Percentiles rank a stretch among this genome's conserved stretches.
Evolutionary conservation across 2,888 invertebrate genomes (phyloP).

Genomic region (Monopis laevigella): DNA sequence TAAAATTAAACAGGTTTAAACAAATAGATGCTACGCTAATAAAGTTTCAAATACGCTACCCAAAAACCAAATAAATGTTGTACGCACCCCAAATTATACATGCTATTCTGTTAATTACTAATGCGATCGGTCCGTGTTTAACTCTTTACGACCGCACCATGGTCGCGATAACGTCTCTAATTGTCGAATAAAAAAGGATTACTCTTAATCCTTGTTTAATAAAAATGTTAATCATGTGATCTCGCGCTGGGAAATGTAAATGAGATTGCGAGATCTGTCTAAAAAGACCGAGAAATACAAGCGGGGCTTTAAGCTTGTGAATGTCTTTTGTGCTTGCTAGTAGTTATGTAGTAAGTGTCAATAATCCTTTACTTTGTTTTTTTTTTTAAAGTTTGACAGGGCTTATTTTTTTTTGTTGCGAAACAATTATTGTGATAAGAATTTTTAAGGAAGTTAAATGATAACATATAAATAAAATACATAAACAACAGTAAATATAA

Average conservation of each 20-base stretch:
- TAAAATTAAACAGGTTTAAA: no score
- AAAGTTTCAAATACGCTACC: constrained; percentile 14
- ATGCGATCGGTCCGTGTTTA: constrained; percentile 51
- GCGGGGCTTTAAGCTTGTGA: no score
- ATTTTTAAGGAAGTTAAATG: no score
- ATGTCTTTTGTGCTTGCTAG: no score
- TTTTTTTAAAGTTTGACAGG: no score
- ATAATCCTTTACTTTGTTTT: no score
- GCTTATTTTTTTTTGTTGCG: no score
- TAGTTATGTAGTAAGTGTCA: no score
- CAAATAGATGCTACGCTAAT: constrained; percentile 40
- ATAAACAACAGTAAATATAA: no score
- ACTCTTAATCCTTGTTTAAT: constrained; percentile 61
- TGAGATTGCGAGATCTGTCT: constrained; percentile 26
- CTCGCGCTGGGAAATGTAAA: constrained; percentile 56
- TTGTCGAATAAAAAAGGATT: constrained; percentile 68
- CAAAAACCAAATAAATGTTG: constrained; percentile 4
- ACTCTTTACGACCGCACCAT: constrained; percentile 59
- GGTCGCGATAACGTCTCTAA: constrained; percentile 58
- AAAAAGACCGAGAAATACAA: no score
- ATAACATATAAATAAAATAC: no score
- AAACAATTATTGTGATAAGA: no score
- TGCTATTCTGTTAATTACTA: constrained; percentile 54
- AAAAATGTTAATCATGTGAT: constrained; percentile 66
- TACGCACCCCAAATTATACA: constrained; percentile 9